phyloP scores from a whole-genome alignment of 2,797 vertebrate genomes.

The Paguma larvata region DNA sequence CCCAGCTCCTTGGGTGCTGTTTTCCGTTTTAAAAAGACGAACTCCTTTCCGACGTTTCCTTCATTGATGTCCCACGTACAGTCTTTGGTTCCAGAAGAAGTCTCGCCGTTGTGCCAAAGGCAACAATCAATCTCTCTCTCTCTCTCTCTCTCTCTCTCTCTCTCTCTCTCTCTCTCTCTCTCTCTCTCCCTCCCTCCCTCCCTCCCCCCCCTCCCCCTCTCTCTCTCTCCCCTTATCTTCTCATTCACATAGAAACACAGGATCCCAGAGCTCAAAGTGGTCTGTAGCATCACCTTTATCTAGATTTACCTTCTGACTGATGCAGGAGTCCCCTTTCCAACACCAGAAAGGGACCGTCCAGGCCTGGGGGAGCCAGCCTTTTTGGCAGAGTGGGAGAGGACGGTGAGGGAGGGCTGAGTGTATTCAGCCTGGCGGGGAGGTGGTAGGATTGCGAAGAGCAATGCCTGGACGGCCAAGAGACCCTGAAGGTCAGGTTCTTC shows the following conservation, averaged over 20 bases:
- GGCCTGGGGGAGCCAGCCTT: neutral
- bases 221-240: neutral
- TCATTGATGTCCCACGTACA: accelerated
- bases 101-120: neutral
- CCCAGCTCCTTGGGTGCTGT: neutral
- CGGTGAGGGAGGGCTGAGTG: neutral
- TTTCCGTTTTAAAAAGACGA: slow-evolving; percentile 3
- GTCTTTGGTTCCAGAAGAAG: neutral
- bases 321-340: neutral
- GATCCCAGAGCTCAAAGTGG: neutral
- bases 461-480: neutral
- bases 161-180: too few relatives aligned
- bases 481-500: neutral
- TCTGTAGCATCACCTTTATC: neutral
- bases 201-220: too few relatives aligned
- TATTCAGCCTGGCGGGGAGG: neutral
- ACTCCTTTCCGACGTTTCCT: neutral
- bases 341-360: neutral
- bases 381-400: neutral
- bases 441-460: neutral
- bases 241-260: neutral
- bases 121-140: neutral
- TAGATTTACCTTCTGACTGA: neutral
- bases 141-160: too few relatives aligned
- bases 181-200: too few relatives aligned